These are phyloP conservation scores for Rhagologus leucostigma DNA, from an alignment of 2,113 vertebrate species.

Conservation along the genomic window DNA sequence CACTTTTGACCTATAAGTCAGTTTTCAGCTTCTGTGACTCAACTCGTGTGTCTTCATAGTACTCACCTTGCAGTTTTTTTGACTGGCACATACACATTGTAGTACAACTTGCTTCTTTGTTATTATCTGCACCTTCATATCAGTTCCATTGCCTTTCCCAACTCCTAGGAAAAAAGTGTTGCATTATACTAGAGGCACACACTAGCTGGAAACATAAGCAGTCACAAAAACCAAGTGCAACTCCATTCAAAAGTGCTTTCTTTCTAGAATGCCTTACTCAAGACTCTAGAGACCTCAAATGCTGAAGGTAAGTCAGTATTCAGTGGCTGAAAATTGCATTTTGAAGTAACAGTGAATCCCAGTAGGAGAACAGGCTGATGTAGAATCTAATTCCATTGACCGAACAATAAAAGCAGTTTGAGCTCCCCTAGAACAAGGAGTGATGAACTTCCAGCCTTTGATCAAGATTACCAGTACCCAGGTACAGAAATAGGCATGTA, in stretches of 20 bases:
- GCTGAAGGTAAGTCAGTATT: neutral
- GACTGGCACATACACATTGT: conserved; percentile 79
- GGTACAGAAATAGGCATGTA: neutral
- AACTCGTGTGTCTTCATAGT: neutral
- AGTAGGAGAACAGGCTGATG: neutral
- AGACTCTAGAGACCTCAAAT: neutral
- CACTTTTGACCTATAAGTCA: neutral
- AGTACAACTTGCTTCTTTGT: conserved; percentile 77
- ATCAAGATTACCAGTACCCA: neutral
- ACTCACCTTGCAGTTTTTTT: conserved; percentile 82
- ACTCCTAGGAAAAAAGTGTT: conserved; percentile 74
- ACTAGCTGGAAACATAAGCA: neutral
- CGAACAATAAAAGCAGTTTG: neutral
- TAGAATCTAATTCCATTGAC: neutral
- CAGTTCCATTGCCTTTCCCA: conserved; percentile 85
- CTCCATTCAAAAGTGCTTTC: neutral
- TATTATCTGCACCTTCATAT: conserved; percentile 84
- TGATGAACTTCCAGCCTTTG: neutral
- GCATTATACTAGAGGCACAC: neutral
- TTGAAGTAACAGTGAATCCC: neutral
- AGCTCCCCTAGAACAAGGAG: neutral
- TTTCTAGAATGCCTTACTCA: neutral
- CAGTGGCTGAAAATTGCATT: neutral
- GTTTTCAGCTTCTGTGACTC: neutral
- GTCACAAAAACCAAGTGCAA: neutral